These are phyloP conservation scores for Austrolebias charrua DNA, from an alignment of 2,797 vertebrate species.

Conservation along the genomic window DNA sequence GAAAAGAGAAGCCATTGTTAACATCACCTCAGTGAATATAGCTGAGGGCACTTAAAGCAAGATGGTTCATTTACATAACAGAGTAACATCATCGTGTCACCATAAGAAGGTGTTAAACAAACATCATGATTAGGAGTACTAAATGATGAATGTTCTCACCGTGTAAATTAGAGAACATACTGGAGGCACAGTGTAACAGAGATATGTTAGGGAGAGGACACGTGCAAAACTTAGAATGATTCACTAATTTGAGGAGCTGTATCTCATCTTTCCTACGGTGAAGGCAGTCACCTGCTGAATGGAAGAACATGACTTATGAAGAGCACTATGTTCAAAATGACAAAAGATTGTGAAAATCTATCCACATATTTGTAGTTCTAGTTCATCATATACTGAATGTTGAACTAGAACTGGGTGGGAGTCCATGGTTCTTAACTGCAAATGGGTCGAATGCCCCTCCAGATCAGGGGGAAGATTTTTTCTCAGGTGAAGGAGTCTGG, in stretches of 20 bases:
- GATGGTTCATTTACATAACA: conserved; percentile 33
- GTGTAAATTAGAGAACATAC: conserved; percentile 9
- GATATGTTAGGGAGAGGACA: too few species aligned
- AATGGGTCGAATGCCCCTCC: too few species aligned
- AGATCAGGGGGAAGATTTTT: too few species aligned
- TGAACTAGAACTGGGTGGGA: too few species aligned
- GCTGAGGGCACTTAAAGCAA: conserved; percentile 25
- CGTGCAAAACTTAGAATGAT: too few species aligned
- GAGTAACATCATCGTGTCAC: conserved; percentile 22
- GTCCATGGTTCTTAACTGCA: too few species aligned
- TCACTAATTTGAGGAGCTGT: too few species aligned
- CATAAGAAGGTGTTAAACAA: conserved; percentile 27
- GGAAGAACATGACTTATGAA: not conserved
- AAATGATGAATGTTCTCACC: conserved; percentile 12
- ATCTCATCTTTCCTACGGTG: not conserved
- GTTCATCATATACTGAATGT: too few species aligned
- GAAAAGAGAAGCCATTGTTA: conserved; percentile 37
- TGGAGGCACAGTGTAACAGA: not conserved
- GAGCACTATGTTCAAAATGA: too few species aligned
- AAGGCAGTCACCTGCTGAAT: not conserved
- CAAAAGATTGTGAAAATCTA: too few species aligned
- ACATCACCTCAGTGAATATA: conserved; percentile 30
- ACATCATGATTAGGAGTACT: conserved; percentile 19
- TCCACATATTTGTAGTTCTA: too few species aligned
- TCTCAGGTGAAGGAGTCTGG: too few species aligned